A percentile compares a stretch with the other conserved stretches of the same genome.
Evolutionary conservation across 92 coral and sea anemone genomes (phyloP).

Genomic region (Paramuricea clavata): DNA sequence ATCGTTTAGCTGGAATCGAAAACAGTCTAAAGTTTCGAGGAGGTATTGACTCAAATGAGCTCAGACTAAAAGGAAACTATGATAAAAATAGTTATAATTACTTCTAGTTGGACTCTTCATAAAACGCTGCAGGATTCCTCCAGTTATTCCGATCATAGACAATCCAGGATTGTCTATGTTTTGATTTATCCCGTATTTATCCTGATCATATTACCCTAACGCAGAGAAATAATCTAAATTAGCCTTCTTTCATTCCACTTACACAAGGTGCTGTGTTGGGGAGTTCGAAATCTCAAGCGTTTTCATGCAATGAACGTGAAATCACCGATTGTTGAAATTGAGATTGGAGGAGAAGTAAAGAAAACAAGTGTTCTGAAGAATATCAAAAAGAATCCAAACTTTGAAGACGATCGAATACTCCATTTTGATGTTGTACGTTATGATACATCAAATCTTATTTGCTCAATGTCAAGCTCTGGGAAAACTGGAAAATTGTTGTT

Average conservation of each 20-base stretch:
- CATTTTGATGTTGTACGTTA: slow-evolving; percentile 90
- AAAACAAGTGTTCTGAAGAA: slow-evolving; percentile 83
- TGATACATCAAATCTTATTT: background rate
- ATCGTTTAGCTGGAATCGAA: background rate
- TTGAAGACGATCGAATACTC: slow-evolving; percentile 82
- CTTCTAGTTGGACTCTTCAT: too few species aligned
- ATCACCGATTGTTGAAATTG: slow-evolving; percentile 94
- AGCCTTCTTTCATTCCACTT: background rate
- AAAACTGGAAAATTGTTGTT: background rate
- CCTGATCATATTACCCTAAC: too few species aligned
- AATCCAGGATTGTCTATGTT: too few species aligned
- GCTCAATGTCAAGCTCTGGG: background rate
- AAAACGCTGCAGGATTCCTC: too few species aligned
- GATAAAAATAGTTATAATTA: too few species aligned
- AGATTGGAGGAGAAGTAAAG: slow-evolving; percentile 89
- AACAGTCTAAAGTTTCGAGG: too few species aligned
- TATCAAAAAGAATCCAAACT: slow-evolving; percentile 93
- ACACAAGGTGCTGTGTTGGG: slow-evolving; percentile 96
- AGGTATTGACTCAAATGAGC: too few species aligned
- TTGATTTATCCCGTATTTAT: too few species aligned
- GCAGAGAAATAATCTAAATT: background rate
- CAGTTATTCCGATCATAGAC: too few species aligned
- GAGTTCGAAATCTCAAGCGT: slow-evolving; percentile 94
- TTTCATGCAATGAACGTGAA: slow-evolving; percentile 85
- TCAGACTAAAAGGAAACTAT: too few species aligned